Base-by-base conservation (phyloP, 2,797 vertebrate genomes). In the Onychomys arenicola region DNA sequence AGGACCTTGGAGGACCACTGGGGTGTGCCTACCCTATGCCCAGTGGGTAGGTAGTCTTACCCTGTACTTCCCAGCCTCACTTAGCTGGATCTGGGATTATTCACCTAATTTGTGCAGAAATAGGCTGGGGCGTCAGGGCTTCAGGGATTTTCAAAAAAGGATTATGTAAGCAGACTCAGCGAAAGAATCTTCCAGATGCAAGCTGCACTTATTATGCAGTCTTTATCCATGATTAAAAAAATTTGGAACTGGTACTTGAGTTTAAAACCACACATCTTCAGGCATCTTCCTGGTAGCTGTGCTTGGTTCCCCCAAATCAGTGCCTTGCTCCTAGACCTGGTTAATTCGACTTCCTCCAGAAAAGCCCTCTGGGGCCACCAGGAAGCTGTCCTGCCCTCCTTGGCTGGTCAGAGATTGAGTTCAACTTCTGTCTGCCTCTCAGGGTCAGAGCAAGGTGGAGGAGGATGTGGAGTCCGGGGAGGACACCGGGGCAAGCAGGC, bases 381-480 rank as follows among this genome's bases (percentile, higher is more conserved):
- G n/a, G 76, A 13, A 25, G n/a, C 40, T 11, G 4, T 5, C 46
- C 49, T 0, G 0, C 27, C 52, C 43, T 85, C 25, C 27, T 6
- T 9, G 29, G 5, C 17, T 3, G 55, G 55, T 16, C 9, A 12
- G 21, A 93, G 29, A 6, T 69, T 21, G 4, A 71, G 43, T 88
- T 89, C 82, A 83, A 52, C 27, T 8, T 73, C 63, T 77, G 43
- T 91, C 65, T 91, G 21, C 52, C 32, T 57, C 69, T 2, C 10
- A 81, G 61, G 96, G 6, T 85, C 97, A 99, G 99, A 98, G 92
- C 87, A 99, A 99, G 98, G 98, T 98, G 0, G 99, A 99, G 23
- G 99, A 99, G 4, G 99, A 99, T 0, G 92, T 91, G 0, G 99
- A 99, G 95, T 98, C 99, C 0, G 99, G 98, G 5, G 99, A 99